These are phyloP conservation scores for Caenorhabditis zanzibari DNA, from an alignment of 2,888 invertebrate species.

Conservation along the genomic window DNA sequence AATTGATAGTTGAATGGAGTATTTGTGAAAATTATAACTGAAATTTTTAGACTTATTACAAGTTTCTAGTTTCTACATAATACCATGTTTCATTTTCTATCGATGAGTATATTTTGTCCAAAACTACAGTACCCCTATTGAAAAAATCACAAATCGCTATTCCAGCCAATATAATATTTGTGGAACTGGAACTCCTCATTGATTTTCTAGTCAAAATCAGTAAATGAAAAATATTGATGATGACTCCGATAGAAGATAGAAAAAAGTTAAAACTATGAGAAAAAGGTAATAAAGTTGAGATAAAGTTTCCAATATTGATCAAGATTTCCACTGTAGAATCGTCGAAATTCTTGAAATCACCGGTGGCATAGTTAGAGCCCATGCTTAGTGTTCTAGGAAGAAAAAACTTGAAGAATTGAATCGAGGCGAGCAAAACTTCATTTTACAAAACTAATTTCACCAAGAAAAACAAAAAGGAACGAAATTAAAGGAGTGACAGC, in stretches of 20 bases:
- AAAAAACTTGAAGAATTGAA: too few relatives aligned
- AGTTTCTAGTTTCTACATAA: too few relatives aligned
- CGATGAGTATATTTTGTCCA: conserved; percentile 6
- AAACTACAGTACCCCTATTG: not conserved
- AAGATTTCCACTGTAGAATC: not conserved
- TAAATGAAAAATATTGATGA: not conserved
- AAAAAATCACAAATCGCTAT: conserved; percentile 4
- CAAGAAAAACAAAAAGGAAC: too few relatives aligned
- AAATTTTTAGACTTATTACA: too few relatives aligned
- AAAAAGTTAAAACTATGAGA: not conserved
- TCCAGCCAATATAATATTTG: not conserved
- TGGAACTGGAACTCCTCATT: not conserved
- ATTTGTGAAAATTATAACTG: too few relatives aligned
- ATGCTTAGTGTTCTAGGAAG: too few relatives aligned
- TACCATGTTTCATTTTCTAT: too few relatives aligned
- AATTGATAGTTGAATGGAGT: too few relatives aligned
- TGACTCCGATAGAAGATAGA: not conserved
- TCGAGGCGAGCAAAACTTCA: too few relatives aligned
- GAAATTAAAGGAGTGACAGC: too few relatives aligned
- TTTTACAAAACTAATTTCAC: too few relatives aligned
- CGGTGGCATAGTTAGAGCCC: too few relatives aligned
- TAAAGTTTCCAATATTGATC: not conserved
- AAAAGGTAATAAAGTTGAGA: not conserved
- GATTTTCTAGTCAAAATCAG: not conserved
- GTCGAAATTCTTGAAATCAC: not conserved